Evolutionary conservation across 2,888 invertebrate species (phyloP).

Genomic region (Mongoloraphidia duomilia): DNA sequence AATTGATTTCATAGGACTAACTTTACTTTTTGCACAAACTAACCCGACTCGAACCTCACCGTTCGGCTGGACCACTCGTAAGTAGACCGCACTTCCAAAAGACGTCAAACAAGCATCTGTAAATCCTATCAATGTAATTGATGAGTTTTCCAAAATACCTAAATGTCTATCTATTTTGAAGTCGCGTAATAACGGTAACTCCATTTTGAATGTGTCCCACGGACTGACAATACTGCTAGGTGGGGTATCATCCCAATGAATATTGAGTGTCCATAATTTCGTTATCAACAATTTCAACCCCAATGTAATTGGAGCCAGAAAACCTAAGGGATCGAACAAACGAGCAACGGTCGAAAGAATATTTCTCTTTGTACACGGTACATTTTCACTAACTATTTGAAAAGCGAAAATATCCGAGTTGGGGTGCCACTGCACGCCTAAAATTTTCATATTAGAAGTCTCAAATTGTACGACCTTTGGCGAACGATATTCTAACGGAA

Average conservation of each 20-base stretch:
- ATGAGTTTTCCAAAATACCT: neutral
- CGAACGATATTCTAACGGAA: neutral
- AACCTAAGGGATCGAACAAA: neutral
- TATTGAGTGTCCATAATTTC: slow-evolving; percentile 4
- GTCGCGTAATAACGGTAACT: slow-evolving; percentile 4
- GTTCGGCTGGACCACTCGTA: slow-evolving; percentile 3
- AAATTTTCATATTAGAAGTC: neutral
- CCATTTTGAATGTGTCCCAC: slow-evolving; percentile 4
- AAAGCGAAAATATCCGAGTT: neutral
- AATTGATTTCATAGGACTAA: slow-evolving; percentile 9
- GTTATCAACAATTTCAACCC: slow-evolving; percentile 7
- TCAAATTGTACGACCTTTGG: neutral
- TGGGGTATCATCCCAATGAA: slow-evolving; percentile 9
- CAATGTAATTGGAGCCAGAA: neutral
- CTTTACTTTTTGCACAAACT: slow-evolving; percentile 9
- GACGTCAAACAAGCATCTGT: slow-evolving; percentile 8
- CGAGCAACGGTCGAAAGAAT: neutral
- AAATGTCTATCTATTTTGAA: slow-evolving; percentile 5
- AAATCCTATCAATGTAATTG: slow-evolving; percentile 9
- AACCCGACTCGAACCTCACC: slow-evolving; percentile 1
- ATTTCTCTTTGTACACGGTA: too few relatives aligned
- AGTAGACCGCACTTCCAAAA: slow-evolving; percentile 10
- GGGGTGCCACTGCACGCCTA: neutral
- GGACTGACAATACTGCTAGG: slow-evolving; percentile 1
- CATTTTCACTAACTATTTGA: too few relatives aligned